Conservation (phyloP, 2,888 invertebrate genomes). For the Sarcophaga subvicina region DNA sequence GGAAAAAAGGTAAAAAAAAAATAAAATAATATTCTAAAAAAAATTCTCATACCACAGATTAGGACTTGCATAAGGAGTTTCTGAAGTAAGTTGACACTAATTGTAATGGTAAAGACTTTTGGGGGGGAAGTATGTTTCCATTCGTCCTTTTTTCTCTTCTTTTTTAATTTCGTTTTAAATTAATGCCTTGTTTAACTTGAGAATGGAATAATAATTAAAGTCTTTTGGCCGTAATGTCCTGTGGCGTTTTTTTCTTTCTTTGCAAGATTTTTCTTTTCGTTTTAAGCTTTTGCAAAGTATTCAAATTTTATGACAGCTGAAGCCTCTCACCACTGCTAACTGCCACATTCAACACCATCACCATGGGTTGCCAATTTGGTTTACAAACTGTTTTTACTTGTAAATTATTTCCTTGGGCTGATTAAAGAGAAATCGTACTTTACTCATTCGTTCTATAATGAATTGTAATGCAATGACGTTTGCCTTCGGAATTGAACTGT, state of each 20-base stretch:
- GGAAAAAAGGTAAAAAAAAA: background rate
- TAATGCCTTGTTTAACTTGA: constrained; percentile 40
- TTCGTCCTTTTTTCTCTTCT: constrained; percentile 6
- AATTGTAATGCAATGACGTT: constrained; percentile 53
- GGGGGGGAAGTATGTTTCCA: constrained; percentile 33
- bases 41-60: constrained; percentile 21
- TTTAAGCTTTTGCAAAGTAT: constrained; percentile 55
- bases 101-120: constrained; percentile 62
- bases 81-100: constrained; percentile 65
- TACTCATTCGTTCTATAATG: constrained; percentile 54
- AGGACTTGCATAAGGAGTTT: constrained; percentile 44
- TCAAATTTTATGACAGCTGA: constrained; percentile 61
- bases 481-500: background rate
- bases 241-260: constrained; percentile 71
- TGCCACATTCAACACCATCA: background rate
- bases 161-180: constrained; percentile 41
- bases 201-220: constrained; percentile 75
- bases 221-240: constrained; percentile 68
- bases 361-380: constrained; percentile 66
- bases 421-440: constrained; percentile 50
- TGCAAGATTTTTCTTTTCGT: constrained; percentile 9
- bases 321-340: constrained; percentile 23
- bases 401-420: constrained; percentile 60
- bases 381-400: constrained; percentile 47
- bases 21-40: background rate